A percentile compares a stretch with the other conserved stretches of the same genome.
These are phyloP conservation scores for Nilaparvata lugens DNA, from an alignment of 1,140 invertebrate genomes.

Conservation along the genomic window DNA sequence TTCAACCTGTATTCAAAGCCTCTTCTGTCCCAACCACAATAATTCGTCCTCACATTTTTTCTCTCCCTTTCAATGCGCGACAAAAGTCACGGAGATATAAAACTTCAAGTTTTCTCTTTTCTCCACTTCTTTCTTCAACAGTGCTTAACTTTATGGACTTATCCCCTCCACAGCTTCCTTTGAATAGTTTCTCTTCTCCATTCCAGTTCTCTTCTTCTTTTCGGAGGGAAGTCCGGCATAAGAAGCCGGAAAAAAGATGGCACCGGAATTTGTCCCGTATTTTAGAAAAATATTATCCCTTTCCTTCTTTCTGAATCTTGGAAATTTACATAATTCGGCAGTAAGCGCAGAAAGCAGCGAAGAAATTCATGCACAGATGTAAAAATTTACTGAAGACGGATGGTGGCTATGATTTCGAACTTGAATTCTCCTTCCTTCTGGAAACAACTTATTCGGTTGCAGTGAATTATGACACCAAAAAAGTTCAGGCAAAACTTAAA, in stretches of 20 bases:
- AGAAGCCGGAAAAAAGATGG: conserved; percentile 13
- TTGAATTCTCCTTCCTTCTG: too few species aligned
- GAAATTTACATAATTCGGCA: conserved; percentile 23
- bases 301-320: conserved; percentile 4
- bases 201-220: not conserved
- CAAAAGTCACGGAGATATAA: not conserved
- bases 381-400: conserved; percentile 13
- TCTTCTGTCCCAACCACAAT: conserved; percentile 6
- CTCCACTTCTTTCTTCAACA: too few species aligned
- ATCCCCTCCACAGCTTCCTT: not conserved
- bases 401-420: too few species aligned
- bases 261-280: conserved; percentile 17
- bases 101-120: not conserved
- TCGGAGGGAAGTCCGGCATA: not conserved
- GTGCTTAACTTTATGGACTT: too few species aligned
- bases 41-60: not conserved
- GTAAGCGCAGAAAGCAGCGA: conserved; percentile 18
- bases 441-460: too few species aligned
- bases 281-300: conserved; percentile 24
- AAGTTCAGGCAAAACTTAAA: too few species aligned
- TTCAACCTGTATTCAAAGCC: conserved; percentile 12
- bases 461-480: too few species aligned
- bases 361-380: conserved; percentile 24
- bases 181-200: not conserved
- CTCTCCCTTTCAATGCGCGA: not conserved